Percentiles rank a stretch among this genome's conserved stretches.
phyloP scores from a whole-genome alignment of 2,113 vertebrate genomes.

The Pyxicephalus adspersus region DNA sequence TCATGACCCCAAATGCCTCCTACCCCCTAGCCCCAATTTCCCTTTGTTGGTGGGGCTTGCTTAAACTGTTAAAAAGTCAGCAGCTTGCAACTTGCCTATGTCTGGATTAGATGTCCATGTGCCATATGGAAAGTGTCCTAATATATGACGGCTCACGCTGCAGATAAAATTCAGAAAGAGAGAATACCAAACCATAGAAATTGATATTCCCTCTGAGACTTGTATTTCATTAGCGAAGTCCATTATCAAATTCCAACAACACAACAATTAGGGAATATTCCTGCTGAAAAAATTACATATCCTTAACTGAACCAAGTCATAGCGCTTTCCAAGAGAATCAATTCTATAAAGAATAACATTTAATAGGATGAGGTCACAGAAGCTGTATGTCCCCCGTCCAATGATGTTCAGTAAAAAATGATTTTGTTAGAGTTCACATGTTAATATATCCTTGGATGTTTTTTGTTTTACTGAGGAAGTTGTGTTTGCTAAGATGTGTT shows the following conservation, averaged over 20 bases:
- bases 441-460: too few species aligned
- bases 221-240: not conserved
- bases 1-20: too few species aligned
- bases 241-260: slow-evolving; percentile 16
- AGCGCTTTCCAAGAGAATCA: not conserved
- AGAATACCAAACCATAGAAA: not conserved
- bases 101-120: too few species aligned
- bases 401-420: too few species aligned
- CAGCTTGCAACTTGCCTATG: too few species aligned
- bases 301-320: slow-evolving; percentile 18
- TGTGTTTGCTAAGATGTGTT: too few species aligned
- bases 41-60: too few species aligned
- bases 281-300: slow-evolving; percentile 2
- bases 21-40: too few species aligned
- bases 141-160: not conserved
- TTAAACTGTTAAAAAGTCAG: too few species aligned
- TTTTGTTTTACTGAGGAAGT: too few species aligned
- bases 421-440: too few species aligned
- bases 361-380: not conserved
- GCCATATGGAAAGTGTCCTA: not conserved
- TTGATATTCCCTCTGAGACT: slow-evolving; percentile 9
- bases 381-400: not conserved
- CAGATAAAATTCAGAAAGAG: slow-evolving; percentile 2
- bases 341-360: not conserved
- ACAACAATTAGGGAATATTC: not conserved